Evolutionary conservation across 1,140 invertebrate species (phyloP).

Genomic region (Chionoecetes opilio): DNA sequence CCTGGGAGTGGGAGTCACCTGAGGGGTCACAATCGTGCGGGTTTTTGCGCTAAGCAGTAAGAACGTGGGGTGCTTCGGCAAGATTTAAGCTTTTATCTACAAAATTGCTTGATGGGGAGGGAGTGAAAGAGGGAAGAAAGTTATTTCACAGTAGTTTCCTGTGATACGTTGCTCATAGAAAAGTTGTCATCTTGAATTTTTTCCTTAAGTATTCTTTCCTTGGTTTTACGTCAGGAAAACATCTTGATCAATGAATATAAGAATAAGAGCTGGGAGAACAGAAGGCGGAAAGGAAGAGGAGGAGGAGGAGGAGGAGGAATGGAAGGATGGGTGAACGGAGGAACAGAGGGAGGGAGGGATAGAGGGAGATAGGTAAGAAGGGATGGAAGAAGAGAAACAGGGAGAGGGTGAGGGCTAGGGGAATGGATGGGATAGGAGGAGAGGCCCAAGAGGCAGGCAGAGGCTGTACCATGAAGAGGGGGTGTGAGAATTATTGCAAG

Average conservation of each 20-base stretch:
- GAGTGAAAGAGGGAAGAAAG: too few species aligned
- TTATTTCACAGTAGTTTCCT: neutral
- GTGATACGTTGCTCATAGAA: neutral
- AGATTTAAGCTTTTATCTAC: too few species aligned
- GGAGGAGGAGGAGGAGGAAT: conserved; percentile 24
- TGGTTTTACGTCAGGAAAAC: neutral
- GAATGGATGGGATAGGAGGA: neutral
- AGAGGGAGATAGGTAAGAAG: neutral
- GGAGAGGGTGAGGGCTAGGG: neutral
- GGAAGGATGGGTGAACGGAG: neutral
- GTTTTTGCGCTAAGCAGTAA: too few species aligned
- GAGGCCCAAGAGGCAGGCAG: neutral
- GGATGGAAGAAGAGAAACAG: neutral
- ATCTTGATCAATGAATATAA: too few species aligned
- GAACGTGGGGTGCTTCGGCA: too few species aligned
- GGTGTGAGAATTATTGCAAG: conserved; percentile 69
- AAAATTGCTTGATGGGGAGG: too few species aligned
- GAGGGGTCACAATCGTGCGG: too few species aligned
- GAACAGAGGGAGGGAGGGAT: neutral
- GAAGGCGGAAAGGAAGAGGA: neutral
- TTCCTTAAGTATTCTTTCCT: neutral
- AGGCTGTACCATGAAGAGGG: neutral
- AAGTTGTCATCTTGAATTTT: neutral
- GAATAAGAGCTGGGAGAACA: neutral
- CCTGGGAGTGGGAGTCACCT: too few species aligned